Conservation (phyloP, 2,888 invertebrate species). For the Chrysolina haemoptera region DNA sequence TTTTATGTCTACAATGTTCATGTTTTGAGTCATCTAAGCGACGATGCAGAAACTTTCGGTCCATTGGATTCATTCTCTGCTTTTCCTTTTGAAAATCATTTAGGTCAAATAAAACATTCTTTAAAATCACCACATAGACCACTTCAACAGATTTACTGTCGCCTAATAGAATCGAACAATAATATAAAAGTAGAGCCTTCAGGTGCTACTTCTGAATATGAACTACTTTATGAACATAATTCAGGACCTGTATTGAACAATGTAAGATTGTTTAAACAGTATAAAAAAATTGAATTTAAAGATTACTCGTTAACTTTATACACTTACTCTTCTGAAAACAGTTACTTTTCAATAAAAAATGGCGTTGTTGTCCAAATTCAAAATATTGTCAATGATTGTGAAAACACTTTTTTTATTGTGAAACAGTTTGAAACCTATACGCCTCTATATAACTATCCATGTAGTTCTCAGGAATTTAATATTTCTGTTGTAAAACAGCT, state of each 20-base stretch:
- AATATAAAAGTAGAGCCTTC: conserved; percentile 26
- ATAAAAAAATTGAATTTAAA: conserved; percentile 31
- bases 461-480: conserved; percentile 28
- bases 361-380: conserved; percentile 26
- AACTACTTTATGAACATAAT: conserved; percentile 29
- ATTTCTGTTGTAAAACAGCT: conserved; percentile 31
- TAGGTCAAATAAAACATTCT: conserved; percentile 34
- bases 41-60: conserved; percentile 38
- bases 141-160: conserved; percentile 38
- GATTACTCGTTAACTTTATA: conserved; percentile 28
- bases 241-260: conserved; percentile 30
- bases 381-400: conserved; percentile 25
- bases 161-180: conserved; percentile 28
- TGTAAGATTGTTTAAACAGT: conserved; percentile 26
- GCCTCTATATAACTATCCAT: conserved; percentile 9
- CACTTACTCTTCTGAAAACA: conserved; percentile 31
- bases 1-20: conserved; percentile 41
- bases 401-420: conserved; percentile 28
- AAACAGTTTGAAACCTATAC: conserved; percentile 28
- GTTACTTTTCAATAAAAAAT: conserved; percentile 27
- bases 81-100: conserved; percentile 37
- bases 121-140: conserved; percentile 31
- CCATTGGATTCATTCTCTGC: conserved; percentile 34
- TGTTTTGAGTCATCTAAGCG: conserved; percentile 40
- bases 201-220: conserved; percentile 29